phyloP scores from a whole-genome alignment of 2,888 invertebrate species.

The Drymonia ruficornis region DNA sequence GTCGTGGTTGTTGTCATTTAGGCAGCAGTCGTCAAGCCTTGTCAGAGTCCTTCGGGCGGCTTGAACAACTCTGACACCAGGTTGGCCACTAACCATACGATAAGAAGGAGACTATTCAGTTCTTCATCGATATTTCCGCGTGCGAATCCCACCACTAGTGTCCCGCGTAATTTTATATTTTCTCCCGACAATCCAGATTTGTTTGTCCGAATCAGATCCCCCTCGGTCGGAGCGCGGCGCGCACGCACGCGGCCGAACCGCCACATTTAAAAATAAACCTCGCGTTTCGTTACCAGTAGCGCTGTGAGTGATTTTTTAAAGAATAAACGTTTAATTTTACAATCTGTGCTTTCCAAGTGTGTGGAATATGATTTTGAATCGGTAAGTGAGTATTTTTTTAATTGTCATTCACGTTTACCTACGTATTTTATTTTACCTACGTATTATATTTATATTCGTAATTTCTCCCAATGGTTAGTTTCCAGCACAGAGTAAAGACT shows the following conservation, averaged over 20 bases:
- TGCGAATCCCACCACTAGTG: conserved; percentile 40
- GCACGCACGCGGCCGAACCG: conserved; percentile 46
- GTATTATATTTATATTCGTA: no score
- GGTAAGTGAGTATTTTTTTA: conserved; percentile 68
- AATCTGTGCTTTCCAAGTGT: conserved; percentile 46
- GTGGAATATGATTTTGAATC: conserved; percentile 69
- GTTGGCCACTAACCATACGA: no score
- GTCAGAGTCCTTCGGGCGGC: no score
- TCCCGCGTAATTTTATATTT: conserved; percentile 71
- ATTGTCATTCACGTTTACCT: conserved; percentile 6
- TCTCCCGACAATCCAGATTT: conserved; percentile 60
- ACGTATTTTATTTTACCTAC: no score
- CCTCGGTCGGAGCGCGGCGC: conserved; percentile 54
- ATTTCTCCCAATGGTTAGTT: no score
- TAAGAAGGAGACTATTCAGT: no score
- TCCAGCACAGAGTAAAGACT: no score
- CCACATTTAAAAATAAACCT: conserved; percentile 44
- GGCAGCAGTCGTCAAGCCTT: no score
- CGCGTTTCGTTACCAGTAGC: conserved; percentile 32
- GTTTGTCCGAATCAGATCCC: conserved; percentile 49
- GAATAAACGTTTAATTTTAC: conserved; percentile 8
- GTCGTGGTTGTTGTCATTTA: no score
- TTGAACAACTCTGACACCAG: no score
- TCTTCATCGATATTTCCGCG: conserved; percentile 11
- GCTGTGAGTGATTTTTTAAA: conserved; percentile 19